phyloP scores from a whole-genome alignment of 2,888 invertebrate species.

The Drosophila niveifrons region DNA sequence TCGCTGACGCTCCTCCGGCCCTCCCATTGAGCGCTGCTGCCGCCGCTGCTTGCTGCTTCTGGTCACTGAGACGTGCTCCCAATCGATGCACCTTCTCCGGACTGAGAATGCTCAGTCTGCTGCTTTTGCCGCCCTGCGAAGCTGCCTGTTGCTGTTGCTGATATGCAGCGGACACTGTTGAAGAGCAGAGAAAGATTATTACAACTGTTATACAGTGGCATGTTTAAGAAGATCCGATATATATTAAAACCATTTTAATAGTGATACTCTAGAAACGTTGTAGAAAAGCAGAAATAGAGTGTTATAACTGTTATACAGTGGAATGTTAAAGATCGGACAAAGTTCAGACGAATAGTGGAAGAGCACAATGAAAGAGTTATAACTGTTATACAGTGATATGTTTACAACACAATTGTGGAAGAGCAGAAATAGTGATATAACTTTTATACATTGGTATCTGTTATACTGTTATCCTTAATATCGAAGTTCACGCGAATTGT shows the following conservation, averaged over 20 bases:
- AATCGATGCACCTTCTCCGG: constrained; percentile 84
- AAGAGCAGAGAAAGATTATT: not conserved
- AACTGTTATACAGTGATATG: too few species aligned
- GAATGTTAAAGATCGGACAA: too few species aligned
- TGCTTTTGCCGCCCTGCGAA: constrained; percentile 52
- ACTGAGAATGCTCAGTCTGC: constrained; percentile 82
- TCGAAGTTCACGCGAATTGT: too few species aligned
- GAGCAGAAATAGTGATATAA: too few species aligned
- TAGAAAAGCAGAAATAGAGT: not conserved
- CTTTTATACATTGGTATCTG: too few species aligned
- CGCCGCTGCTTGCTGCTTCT: constrained; percentile 72
- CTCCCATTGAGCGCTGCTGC: not conserved
- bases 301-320: not conserved
- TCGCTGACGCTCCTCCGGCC: constrained; percentile 4
- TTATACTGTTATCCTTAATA: too few species aligned
- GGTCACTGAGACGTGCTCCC: constrained; percentile 82
- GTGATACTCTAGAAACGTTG: too few species aligned
- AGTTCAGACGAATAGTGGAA: too few species aligned
- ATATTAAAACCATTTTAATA: too few species aligned
- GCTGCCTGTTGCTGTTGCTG: constrained; percentile 34
- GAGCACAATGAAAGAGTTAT: too few species aligned
- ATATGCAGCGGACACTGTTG: constrained; percentile 37
- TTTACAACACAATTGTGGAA: too few species aligned
- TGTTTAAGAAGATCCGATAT: not conserved
- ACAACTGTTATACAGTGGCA: not conserved